phyloP scores from a whole-genome alignment of 2,797 vertebrate species.

The Hemitrygon akajei region DNA sequence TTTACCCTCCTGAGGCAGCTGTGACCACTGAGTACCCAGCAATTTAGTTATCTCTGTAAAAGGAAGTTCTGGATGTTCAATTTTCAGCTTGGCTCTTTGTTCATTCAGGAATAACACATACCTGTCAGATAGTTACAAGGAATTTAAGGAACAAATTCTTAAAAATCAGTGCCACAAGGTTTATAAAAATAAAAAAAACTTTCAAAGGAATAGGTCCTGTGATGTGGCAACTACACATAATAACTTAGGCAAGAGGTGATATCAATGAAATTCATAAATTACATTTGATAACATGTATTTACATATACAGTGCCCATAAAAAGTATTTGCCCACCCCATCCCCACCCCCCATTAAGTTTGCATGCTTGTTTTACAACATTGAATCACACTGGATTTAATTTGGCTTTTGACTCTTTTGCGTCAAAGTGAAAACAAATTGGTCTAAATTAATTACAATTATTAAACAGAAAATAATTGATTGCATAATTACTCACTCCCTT shows the following conservation, averaged over 20 bases:
- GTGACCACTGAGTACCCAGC: conserved; percentile 41
- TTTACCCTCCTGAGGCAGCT: conserved; percentile 44
- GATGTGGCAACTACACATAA: neutral
- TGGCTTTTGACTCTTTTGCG: no score
- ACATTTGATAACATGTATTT: no score
- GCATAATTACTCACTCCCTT: no score
- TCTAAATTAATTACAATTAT: no score
- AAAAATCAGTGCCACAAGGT: neutral
- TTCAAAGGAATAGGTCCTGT: neutral
- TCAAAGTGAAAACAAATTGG: no score
- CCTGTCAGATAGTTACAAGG: conserved; percentile 39
- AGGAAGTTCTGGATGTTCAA: conserved; percentile 42
- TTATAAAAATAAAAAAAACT: neutral
- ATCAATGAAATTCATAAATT: no score
- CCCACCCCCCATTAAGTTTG: no score
- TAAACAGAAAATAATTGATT: no score
- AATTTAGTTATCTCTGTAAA: conserved; percentile 44
- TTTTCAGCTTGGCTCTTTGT: conserved; percentile 43
- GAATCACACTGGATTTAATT: no score
- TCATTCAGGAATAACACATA: conserved; percentile 45
- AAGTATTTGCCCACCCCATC: no score
- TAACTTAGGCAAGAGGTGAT: neutral
- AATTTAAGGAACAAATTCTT: conserved; percentile 32
- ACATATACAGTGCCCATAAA: no score
- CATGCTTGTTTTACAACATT: no score